Evolutionary conservation across 2,797 vertebrate genomes (phyloP).

Genomic region (Erethizon dorsatum): DNA sequence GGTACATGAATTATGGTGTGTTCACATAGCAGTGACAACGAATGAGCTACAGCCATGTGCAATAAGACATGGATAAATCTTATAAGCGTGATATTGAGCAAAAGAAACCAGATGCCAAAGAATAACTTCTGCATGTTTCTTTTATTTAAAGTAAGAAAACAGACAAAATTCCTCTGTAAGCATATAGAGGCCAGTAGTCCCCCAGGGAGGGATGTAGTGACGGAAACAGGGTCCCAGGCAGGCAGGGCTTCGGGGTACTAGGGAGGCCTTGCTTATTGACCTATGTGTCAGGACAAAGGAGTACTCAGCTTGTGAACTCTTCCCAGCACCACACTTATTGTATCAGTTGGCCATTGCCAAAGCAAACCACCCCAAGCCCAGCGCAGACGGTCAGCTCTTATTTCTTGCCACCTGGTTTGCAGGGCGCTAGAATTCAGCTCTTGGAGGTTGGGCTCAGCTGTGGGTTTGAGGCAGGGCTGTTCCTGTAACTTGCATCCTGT

Average conservation of each 20-base stretch:
- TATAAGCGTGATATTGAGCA: neutral
- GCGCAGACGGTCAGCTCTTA: neutral
- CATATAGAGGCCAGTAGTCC: neutral
- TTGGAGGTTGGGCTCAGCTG: neutral
- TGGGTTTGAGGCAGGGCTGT: too few relatives aligned
- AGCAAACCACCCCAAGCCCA: neutral
- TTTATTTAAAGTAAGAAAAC: slow-evolving; percentile 56
- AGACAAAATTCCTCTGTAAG: neutral
- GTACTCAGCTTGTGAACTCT: neutral
- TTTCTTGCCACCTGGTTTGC: neutral
- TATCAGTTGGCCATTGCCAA: neutral
- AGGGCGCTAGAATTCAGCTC: neutral
- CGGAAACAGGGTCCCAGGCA: neutral
- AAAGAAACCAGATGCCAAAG: neutral
- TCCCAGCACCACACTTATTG: neutral
- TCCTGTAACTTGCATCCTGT: neutral
- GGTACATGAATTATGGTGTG: neutral
- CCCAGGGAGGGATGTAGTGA: neutral
- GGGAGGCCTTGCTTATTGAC: neutral
- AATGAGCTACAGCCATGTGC: neutral
- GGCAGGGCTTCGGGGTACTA: neutral
- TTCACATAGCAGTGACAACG: neutral
- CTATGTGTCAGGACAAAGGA: neutral
- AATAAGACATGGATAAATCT: neutral
- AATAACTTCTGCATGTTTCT: neutral